These are phyloP conservation scores for Oophaga pumilio DNA, from an alignment of 2,113 vertebrate species.

Conservation along the genomic window DNA sequence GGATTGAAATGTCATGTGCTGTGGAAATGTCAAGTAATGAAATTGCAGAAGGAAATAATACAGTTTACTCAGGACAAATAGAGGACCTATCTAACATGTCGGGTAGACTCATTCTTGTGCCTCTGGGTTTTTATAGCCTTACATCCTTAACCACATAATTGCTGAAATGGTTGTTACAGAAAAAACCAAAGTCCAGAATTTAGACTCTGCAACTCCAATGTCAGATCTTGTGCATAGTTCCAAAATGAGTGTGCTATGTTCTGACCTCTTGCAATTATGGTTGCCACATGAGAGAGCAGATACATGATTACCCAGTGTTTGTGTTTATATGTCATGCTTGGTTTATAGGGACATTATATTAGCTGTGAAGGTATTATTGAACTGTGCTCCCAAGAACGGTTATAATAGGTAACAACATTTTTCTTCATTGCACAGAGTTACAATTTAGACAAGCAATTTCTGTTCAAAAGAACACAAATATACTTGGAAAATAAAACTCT, in stretches of 20 bases:
- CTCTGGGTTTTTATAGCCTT: slow-evolving; percentile 22
- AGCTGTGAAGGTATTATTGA: slow-evolving; percentile 28
- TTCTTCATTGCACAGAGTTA: background rate
- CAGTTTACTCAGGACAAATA: slow-evolving; percentile 27
- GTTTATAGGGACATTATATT: slow-evolving; percentile 38
- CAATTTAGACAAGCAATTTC: slow-evolving; percentile 29
- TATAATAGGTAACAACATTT: slow-evolving; percentile 31
- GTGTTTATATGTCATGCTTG: slow-evolving; percentile 42
- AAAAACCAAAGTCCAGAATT: background rate
- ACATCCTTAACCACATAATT: slow-evolving; percentile 16
- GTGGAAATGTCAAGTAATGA: slow-evolving; percentile 47
- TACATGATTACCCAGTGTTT: slow-evolving; percentile 39
- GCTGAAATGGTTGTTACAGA: background rate
- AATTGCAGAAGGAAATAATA: slow-evolving; percentile 41
- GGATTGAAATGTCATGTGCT: slow-evolving; percentile 50
- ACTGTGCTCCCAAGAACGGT: background rate
- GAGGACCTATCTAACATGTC: background rate
- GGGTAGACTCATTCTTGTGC: background rate
- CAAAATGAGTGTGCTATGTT: background rate
- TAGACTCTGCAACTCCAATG: background rate
- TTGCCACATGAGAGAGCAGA: slow-evolving; percentile 49
- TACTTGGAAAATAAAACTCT: background rate
- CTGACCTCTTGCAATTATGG: slow-evolving; percentile 20
- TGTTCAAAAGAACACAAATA: slow-evolving; percentile 11
- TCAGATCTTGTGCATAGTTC: background rate